phyloP scores from a whole-genome alignment of 2,888 invertebrate species.

The Steinernema hermaphroditum region DNA sequence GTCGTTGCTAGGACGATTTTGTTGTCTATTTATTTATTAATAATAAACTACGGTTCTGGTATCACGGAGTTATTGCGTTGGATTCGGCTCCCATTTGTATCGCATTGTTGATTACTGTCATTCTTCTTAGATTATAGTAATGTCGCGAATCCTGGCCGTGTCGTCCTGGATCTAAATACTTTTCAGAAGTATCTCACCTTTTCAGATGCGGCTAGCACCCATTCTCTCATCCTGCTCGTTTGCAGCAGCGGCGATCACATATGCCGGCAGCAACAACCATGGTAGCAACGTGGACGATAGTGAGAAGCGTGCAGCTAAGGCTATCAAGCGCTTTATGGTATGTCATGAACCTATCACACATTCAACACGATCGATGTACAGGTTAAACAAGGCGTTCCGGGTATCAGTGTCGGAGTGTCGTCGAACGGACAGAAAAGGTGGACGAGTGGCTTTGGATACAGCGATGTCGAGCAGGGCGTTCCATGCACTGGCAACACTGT shows the following conservation, averaged over 20 bases:
- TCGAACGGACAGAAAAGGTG: conserved; percentile 67
- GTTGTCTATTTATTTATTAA: conserved; percentile 13
- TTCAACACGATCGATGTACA: conserved; percentile 41
- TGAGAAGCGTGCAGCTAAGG: conserved; percentile 4
- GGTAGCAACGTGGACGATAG: neutral
- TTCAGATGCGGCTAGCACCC: conserved; percentile 21
- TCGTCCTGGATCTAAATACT: neutral
- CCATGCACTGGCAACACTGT: conserved; percentile 61
- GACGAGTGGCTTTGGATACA: conserved; percentile 69
- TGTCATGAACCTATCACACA: no score
- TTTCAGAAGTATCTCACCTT: neutral
- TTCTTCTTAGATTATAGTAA: no score
- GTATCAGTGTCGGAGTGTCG: conserved; percentile 67
- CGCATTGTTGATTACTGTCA: no score
- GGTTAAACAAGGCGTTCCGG: conserved; percentile 68
- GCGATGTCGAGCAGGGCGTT: conserved; percentile 72
- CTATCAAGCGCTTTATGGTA: conserved; percentile 20
- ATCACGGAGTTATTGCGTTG: neutral
- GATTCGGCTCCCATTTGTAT: no score
- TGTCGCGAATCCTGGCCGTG: no score
- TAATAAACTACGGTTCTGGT: conserved; percentile 10
- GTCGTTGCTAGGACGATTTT: conserved; percentile 22
- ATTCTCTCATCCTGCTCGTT: neutral
- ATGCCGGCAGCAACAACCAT: neutral
- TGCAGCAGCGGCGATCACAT: neutral